phyloP scores from a whole-genome alignment of 2,797 vertebrate genomes.

The Tragelaphus eurycerus region DNA sequence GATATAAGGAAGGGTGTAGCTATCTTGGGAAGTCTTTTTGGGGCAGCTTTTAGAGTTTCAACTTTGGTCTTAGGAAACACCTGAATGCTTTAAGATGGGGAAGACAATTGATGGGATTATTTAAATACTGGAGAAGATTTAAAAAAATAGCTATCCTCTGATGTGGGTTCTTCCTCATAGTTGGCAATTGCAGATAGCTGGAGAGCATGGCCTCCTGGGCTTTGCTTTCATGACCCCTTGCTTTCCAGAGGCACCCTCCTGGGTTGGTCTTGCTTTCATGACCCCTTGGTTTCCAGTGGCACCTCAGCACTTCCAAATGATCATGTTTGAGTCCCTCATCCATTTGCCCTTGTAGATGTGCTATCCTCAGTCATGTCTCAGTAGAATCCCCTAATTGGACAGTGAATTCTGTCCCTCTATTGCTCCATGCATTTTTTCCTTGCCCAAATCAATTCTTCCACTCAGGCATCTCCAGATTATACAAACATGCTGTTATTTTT shows the following conservation, averaged over 20 bases:
- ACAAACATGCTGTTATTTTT: background rate
- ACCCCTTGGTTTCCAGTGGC: too few relatives aligned
- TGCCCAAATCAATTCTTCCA: too few relatives aligned
- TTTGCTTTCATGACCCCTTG: background rate
- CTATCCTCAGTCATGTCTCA: too few relatives aligned
- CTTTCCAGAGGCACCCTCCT: background rate
- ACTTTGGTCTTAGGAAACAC: background rate
- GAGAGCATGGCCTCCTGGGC: background rate
- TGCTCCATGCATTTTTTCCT: too few relatives aligned
- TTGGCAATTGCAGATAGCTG: background rate
- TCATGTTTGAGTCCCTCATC: too few relatives aligned
- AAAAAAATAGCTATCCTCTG: background rate
- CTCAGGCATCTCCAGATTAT: too few relatives aligned
- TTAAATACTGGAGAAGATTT: background rate
- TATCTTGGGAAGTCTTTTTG: background rate
- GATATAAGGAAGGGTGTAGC: background rate
- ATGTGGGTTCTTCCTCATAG: accelerated
- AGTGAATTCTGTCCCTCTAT: too few relatives aligned
- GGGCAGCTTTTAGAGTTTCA: background rate
- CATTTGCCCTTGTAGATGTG: too few relatives aligned
- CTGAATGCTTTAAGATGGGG: background rate
- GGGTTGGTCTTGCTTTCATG: background rate
- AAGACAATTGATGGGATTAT: background rate
- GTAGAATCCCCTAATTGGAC: too few relatives aligned
- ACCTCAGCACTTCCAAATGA: too few relatives aligned